Evolutionary conservation across 2,797 vertebrate genomes (phyloP).

Genomic region (Myiotriccus ornatus): DNA sequence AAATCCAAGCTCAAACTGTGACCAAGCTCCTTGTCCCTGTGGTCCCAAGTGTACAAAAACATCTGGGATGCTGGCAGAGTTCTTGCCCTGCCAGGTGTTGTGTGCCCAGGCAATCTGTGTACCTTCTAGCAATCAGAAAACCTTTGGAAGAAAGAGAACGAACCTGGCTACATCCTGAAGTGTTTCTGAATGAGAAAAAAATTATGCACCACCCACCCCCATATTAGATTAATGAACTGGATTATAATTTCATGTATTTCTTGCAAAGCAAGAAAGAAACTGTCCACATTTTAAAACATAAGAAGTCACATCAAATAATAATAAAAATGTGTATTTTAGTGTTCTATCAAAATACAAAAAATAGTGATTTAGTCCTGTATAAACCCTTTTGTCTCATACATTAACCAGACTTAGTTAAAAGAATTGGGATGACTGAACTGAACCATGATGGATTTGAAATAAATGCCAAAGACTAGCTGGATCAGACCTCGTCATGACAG

Average conservation of each 20-base stretch:
- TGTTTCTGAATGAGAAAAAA: background rate
- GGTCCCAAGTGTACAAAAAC: background rate
- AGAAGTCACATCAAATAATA: background rate
- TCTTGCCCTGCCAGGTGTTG: background rate
- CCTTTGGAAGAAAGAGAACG: background rate
- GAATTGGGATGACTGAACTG: background rate
- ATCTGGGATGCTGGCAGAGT: background rate
- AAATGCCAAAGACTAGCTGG: background rate
- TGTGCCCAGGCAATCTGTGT: background rate
- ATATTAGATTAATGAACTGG: background rate
- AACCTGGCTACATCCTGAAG: background rate
- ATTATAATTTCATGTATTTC: background rate
- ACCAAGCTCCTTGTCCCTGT: background rate
- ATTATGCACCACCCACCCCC: too few relatives aligned
- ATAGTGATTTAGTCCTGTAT: background rate
- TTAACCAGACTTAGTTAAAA: background rate
- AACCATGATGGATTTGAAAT: background rate
- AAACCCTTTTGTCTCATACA: background rate
- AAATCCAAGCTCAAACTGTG: background rate
- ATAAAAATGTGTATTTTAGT: background rate
- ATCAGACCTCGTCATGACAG: background rate
- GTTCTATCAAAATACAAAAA: background rate
- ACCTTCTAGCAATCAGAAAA: background rate
- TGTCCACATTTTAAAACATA: background rate
- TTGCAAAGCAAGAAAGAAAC: background rate